Evolutionary conservation across 2,113 vertebrate genomes (phyloP), one percentile per base, ranked within the genome.

Genomic region (Axis porcinus): DNA sequence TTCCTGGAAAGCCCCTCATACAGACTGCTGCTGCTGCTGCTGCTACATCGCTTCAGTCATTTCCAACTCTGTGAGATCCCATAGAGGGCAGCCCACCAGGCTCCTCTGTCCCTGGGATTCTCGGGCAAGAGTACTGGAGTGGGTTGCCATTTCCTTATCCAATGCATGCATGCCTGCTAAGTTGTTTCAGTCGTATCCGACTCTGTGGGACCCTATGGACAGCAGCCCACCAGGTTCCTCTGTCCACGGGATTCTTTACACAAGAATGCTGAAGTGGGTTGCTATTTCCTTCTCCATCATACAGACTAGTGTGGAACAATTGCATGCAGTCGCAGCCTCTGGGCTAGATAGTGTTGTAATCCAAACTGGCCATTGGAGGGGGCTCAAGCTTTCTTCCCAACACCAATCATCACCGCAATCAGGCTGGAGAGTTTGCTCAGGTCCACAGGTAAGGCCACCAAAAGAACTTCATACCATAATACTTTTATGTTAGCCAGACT

Each of bases 281-380:
- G n/a, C 67, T n/a, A 40, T 70, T 40, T 23, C 67, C 5, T 70
- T 70, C 67, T 70, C 67, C n/a, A 6, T 27, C 47, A 19, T 0
- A 55, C 11, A 87, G 40, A 16, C 50, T 43, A 36, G 16, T 1
- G 3, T 14, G 40, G 25, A 47, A 25, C 14, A 40, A 14, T 33
- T 2, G 5, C 36, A 33, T n/a, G 23, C 45, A 58, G 8, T 40
- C 16, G 0, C 10, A 58, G 96, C 54, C 33, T 50, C 64, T 21
- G 15, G 4, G 76, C 52, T 86, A 82, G n/a, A 47, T 67, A 2
- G n/a, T 82, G 86, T 60, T 55, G 5, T 96, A 84, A 64, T 89
- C 4, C 1, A 0, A 45, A 57, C 15, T 89, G 88, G 83, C 96
- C 98, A 95, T 96, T 97, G 30, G 97, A 95, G 91, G 97, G 97